These are phyloP conservation scores for Poicephalus gulielmi DNA, from an alignment of 2,113 vertebrate genomes.

Conservation along the genomic window DNA sequence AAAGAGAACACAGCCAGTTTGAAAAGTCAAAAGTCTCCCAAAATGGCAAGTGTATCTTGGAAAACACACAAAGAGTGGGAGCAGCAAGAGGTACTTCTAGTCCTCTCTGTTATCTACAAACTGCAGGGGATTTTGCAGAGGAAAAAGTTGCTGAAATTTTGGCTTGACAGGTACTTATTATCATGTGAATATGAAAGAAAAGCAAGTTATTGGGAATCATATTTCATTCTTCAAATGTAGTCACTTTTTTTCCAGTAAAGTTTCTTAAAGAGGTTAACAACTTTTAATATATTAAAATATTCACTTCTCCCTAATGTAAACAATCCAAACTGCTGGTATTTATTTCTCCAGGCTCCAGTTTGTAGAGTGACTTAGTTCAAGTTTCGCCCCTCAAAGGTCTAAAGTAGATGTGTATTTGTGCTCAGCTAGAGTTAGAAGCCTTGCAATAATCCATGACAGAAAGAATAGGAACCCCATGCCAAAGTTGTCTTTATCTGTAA, in stretches of 20 bases:
- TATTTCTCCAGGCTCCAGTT: slow-evolving; percentile 23
- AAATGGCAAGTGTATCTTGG: not conserved
- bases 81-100: not conserved
- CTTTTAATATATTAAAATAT: slow-evolving; percentile 34
- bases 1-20: not conserved
- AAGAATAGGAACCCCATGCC: not conserved
- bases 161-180: not conserved
- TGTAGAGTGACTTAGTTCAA: not conserved
- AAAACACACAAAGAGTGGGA: not conserved
- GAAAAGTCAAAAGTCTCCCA: not conserved
- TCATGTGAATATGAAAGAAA: not conserved
- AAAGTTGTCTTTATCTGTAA: not conserved
- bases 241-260: not conserved
- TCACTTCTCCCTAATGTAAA: slow-evolving; percentile 22
- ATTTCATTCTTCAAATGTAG: not conserved
- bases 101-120: not conserved
- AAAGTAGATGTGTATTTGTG: not conserved
- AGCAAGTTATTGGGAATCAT: not conserved
- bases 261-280: slow-evolving; percentile 23
- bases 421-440: not conserved
- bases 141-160: not conserved
- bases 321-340: not conserved
- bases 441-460: not conserved
- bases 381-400: not conserved
- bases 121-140: not conserved